Evolutionary conservation across 2,888 invertebrate species (phyloP).

Genomic region (Abscondita cerata): DNA sequence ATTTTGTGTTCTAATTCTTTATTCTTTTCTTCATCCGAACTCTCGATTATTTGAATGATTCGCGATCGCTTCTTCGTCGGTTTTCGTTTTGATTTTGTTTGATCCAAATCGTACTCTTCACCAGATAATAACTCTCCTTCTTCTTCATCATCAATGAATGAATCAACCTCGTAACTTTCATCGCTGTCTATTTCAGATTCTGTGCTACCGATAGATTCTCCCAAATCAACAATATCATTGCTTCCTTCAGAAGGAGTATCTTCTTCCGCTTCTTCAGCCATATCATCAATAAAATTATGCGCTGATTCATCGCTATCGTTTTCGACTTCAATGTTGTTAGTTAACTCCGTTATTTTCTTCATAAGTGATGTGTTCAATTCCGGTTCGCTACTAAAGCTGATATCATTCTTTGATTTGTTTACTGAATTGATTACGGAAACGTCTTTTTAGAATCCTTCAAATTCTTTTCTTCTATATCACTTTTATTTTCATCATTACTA

Average conservation of each 20-base stretch:
- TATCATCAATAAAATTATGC: slow-evolving; percentile 44
- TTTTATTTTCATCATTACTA: background rate
- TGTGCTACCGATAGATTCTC: slow-evolving; percentile 52
- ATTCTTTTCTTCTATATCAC: background rate
- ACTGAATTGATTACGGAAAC: background rate
- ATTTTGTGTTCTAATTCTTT: slow-evolving; percentile 1
- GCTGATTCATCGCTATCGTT: slow-evolving; percentile 17
- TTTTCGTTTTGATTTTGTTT: slow-evolving; percentile 12
- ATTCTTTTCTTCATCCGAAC: slow-evolving; percentile 21
- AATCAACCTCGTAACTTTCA: slow-evolving; percentile 47
- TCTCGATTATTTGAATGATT: slow-evolving; percentile 15
- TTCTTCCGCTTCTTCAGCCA: slow-evolving; percentile 56
- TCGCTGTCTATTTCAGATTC: slow-evolving; percentile 44
- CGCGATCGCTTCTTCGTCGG: background rate
- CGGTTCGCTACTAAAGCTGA: background rate
- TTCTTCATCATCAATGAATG: slow-evolving; percentile 49
- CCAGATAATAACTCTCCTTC: slow-evolving; percentile 51
- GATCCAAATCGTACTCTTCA: slow-evolving; percentile 46
- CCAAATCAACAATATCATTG: slow-evolving; percentile 54
- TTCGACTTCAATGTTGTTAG: background rate
- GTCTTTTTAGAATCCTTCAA: background rate
- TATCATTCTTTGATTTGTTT: too few species aligned
- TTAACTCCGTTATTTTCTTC: background rate
- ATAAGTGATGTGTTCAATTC: background rate
- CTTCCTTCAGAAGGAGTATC: slow-evolving; percentile 55